These are phyloP conservation scores for Pollenia amentaria DNA, from an alignment of 2,888 invertebrate species.

Conservation along the genomic window DNA sequence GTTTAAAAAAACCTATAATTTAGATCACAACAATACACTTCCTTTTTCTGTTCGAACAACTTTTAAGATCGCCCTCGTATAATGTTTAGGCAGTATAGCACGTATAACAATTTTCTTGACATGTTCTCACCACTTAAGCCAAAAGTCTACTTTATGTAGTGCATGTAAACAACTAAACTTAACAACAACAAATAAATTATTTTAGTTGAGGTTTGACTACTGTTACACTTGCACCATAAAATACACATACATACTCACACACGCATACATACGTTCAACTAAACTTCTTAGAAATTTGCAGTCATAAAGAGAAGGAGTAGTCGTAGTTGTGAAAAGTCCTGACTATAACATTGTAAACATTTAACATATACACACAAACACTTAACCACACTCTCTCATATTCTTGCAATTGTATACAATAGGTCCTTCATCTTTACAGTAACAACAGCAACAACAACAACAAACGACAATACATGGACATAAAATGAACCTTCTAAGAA, in stretches of 20 bases:
- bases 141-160: conserved; percentile 73
- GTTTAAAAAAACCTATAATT: too few species aligned
- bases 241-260: neutral
- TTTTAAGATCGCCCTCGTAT: neutral
- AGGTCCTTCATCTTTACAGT: conserved; percentile 8
- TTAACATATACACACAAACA: neutral
- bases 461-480: conserved; percentile 16
- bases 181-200: conserved; percentile 73
- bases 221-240: conserved; percentile 24
- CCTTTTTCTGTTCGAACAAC: neutral
- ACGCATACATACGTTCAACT: neutral
- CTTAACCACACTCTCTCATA: neutral
- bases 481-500: conserved; percentile 55
- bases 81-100: conserved; percentile 57
- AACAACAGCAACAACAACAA: conserved; percentile 6
- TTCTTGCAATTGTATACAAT: conserved; percentile 42
- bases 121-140: conserved; percentile 74
- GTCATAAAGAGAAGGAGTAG: neutral
- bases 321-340: conserved; percentile 1
- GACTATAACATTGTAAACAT: conserved; percentile 44
- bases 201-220: conserved; percentile 71
- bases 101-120: conserved; percentile 73
- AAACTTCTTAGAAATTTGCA: conserved; percentile 38
- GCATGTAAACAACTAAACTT: conserved; percentile 74
- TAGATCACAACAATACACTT: too few species aligned